Base-by-base conservation (phyloP, 2,797 vertebrate species). In the Megaceryle alcyon region DNA sequence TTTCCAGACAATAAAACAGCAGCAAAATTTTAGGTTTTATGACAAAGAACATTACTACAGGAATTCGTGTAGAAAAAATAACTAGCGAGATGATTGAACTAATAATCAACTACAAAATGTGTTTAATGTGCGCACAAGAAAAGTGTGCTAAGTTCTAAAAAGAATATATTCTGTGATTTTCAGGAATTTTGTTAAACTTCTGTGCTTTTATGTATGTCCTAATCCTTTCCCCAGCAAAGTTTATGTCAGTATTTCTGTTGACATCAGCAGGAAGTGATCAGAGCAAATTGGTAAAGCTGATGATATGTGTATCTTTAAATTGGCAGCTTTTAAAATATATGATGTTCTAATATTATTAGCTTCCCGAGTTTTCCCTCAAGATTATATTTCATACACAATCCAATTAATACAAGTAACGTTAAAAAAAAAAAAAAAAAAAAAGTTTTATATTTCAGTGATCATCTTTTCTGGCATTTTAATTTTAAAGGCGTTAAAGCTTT, bases 241-340 rank as follows among this genome's bases (percentile, higher is more conserved):
- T 94, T 77, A 31, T 88, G 71, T 82, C 92, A 94, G 41, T 68
- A 46, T 87, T 93, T 86, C 31, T 60, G 41, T 80, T 82, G 73
- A 77, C 5, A 5, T 94, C 64, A 89, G 75, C 69, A 87, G 86
- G 92, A 96, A 96, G 31, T 3, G 7, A 79, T 85, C 77, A 90
- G 81, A 88, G 79, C 29, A 69, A 86, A 48, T 43, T 80, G 48
- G 64, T 85, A 76, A 88, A 93, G 28, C 28, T 82, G 81, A 69
- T 79, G 56, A 93, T 86, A 90, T 92, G 79, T 53, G 43, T 64
- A 53, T 69, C 84, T 89, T 59, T 80, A 77, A 87, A 82, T 87
- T 84, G 84, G 43, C 84, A 92, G 75, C 68, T 88, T 92, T 92
- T 76, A 82, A 89, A 94, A 76, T 93, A 69, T 51, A 43, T 39